Percentiles rank a stretch among this genome's conserved stretches.
phyloP scores from a whole-genome alignment of 2,113 vertebrate species.

The Laticauda colubrina region DNA sequence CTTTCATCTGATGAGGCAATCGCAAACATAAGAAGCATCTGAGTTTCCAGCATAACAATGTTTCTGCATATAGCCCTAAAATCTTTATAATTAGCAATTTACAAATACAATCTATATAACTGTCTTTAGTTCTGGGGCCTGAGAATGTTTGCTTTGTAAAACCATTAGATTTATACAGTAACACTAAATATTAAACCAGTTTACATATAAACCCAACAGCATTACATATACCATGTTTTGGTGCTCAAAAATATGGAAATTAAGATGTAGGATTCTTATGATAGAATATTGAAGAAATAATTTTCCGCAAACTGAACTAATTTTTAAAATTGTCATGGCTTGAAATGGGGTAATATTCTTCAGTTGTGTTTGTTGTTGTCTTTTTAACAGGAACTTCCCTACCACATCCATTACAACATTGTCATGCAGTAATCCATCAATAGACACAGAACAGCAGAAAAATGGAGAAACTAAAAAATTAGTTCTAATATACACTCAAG shows the following conservation, averaged over 20 bases:
- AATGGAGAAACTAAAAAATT: not conserved
- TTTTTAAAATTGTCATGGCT: not conserved
- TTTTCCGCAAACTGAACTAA: not conserved
- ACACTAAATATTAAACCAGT: not conserved
- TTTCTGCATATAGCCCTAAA: slow-evolving; percentile 26
- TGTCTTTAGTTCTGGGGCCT: not conserved
- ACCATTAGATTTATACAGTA: not conserved
- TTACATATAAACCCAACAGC: not conserved
- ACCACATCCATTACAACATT: slow-evolving; percentile 22
- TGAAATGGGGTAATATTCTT: slow-evolving; percentile 1
- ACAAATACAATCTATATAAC: not conserved
- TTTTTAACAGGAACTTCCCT: not conserved
- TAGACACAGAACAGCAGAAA: slow-evolving; percentile 26
- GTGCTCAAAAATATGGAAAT: slow-evolving; percentile 19
- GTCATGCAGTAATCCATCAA: slow-evolving; percentile 15
- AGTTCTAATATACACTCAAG: slow-evolving; percentile 30
- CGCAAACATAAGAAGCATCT: slow-evolving; percentile 11
- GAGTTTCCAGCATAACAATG: slow-evolving; percentile 2
- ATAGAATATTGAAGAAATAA: slow-evolving; percentile 7
- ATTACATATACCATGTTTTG: not conserved
- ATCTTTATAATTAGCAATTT: not conserved
- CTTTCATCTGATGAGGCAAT: slow-evolving; percentile 4
- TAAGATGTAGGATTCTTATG: slow-evolving; percentile 6
- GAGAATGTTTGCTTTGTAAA: not conserved
- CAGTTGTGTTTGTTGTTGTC: not conserved